A percentile compares a stretch with the other conserved stretches of the same genome.
Evolutionary conservation across 2,888 invertebrate species (phyloP).

Genomic region (Entomobrya multifasciata): DNA sequence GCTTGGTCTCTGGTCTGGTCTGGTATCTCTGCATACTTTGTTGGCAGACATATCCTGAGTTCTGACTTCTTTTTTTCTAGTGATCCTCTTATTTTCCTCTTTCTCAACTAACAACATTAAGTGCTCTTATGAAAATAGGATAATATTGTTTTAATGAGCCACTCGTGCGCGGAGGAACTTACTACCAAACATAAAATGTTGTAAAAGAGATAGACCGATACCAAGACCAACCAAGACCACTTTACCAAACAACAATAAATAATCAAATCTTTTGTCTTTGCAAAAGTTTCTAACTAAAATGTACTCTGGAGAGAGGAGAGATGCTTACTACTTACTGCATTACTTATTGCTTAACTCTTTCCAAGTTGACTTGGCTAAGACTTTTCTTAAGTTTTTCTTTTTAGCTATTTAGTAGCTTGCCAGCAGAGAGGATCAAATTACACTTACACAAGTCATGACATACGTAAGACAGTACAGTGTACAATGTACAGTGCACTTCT

Average conservation of each 20-base stretch:
- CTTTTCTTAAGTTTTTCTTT: too few species aligned
- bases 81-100: not conserved
- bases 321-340: too few species aligned
- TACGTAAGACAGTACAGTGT: not conserved
- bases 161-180: slow-evolving; percentile 62
- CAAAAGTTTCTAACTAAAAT: slow-evolving; percentile 28
- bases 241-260: slow-evolving; percentile 70
- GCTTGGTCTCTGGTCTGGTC: too few species aligned
- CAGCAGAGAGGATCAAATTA: slow-evolving; percentile 55
- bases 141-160: slow-evolving; percentile 74
- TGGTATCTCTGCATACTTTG: too few species aligned
- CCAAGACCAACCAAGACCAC: too few species aligned
- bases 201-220: slow-evolving; percentile 29
- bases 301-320: slow-evolving; percentile 15
- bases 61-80: not conserved
- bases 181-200: too few species aligned
- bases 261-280: slow-evolving; percentile 69
- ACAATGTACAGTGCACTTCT: not conserved
- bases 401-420: not conserved
- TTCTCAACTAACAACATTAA: slow-evolving; percentile 46
- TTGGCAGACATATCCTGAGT: slow-evolving; percentile 50
- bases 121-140: slow-evolving; percentile 69
- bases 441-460: slow-evolving; percentile 24
- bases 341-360: slow-evolving; percentile 33
- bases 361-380: not conserved